Evolutionary conservation across 2,888 invertebrate species (phyloP), one percentile per base, ranked within the genome.

Genomic region (Caenorhabditis afra): DNA sequence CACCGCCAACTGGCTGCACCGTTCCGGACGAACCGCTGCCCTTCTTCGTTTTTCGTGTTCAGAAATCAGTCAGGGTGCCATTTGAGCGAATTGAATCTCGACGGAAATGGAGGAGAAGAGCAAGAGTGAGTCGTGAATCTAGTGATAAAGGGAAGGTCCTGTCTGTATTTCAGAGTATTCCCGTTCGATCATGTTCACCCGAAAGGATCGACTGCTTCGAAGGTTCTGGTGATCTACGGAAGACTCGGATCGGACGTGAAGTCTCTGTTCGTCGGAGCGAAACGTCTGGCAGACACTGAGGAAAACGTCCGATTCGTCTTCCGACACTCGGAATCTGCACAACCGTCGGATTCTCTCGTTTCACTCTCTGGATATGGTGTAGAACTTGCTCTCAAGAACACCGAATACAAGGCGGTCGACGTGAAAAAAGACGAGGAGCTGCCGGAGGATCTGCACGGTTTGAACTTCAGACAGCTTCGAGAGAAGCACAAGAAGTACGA

Each of bases 401-500:
- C 98, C 0, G 99, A 99, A 91, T 99, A 99, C 90, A 98, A 98
- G 52, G 97, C 97, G 67, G 96, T 97, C 89, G 97, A 98, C 92
- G 94, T 94, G 90, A 93, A 94, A 10, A 94, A 94, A 90, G 90
- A 91, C 22, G 47, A 52, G 2, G 91, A 91, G 45, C 93, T 93
- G 22, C 93, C 93, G 65, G 93, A 93, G 59, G 94, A 95, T 87
- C 93, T 94, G 67, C 94, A 94, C 90, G 98, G 98, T 66, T 96
- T 98, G 90, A 94, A 96, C 90, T 97, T 99, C 91, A 93, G 94
- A 66, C 49, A 16, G n/a, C 49, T 61, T 79, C 93, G 93, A 87
- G 91, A 91, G 71, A 90, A 93, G 14, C 93, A 93, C 91, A 96
- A 94, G n/a, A 94, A 94, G 47, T 92, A 93, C 79, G 93, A 92